phyloP scores from a whole-genome alignment of 2,113 vertebrate genomes.

The Planiliza haematocheilus region DNA sequence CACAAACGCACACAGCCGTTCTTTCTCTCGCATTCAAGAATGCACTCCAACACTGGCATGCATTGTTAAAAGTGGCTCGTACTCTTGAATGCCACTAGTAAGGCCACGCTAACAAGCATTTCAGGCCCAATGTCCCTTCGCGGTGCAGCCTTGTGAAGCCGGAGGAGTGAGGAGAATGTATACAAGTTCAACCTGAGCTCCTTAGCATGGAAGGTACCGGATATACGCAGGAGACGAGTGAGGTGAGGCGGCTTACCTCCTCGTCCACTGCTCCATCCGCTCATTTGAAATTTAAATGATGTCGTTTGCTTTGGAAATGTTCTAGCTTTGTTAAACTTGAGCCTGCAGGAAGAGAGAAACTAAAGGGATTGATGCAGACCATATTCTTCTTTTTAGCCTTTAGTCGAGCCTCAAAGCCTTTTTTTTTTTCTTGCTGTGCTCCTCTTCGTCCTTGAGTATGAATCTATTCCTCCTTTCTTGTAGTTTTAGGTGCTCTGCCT shows the following conservation, averaged over 20 bases:
- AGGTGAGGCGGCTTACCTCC: slow-evolving; percentile 12
- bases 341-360: slow-evolving; percentile 19
- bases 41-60: slow-evolving; percentile 47
- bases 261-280: slow-evolving; percentile 16
- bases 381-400: slow-evolving; percentile 21
- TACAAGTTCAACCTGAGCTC: slow-evolving; percentile 52
- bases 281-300: slow-evolving; percentile 64
- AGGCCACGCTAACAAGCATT: slow-evolving; percentile 67
- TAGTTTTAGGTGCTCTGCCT: slow-evolving; percentile 5
- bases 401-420: slow-evolving; percentile 8
- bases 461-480: slow-evolving; percentile 29
- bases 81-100: slow-evolving; percentile 61
- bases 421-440: slow-evolving; percentile 18
- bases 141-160: slow-evolving; percentile 27
- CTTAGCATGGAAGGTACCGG: slow-evolving; percentile 48
- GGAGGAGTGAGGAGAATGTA: slow-evolving; percentile 67
- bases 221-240: slow-evolving; percentile 19
- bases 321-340: slow-evolving; percentile 24
- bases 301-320: slow-evolving; percentile 63
- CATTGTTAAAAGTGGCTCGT: slow-evolving; percentile 61
- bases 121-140: slow-evolving; percentile 55
- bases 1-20: background rate
- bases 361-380: slow-evolving; percentile 17
- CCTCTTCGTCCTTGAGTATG: slow-evolving; percentile 57
- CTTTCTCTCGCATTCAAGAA: slow-evolving; percentile 52